These are phyloP conservation scores for Oxyura jamaicensis DNA, from an alignment of 2,113 vertebrate species.

Conservation along the genomic window DNA sequence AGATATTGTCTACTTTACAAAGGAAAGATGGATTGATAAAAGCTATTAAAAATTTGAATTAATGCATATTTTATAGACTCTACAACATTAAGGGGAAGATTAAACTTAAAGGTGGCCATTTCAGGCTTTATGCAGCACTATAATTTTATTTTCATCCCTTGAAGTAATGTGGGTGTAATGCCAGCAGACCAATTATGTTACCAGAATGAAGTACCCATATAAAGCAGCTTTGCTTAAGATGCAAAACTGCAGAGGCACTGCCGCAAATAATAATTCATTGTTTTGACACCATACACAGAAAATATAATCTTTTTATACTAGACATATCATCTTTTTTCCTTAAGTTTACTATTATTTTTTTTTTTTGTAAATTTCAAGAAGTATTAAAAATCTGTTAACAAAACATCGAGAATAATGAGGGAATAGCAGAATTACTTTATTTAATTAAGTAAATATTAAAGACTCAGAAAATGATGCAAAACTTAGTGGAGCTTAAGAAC, in stretches of 20 bases:
- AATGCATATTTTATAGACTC: conserved; percentile 80
- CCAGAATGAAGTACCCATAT: conserved; percentile 22
- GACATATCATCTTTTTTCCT: neutral
- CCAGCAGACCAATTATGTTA: conserved; percentile 71
- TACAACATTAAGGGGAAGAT: conserved; percentile 71
- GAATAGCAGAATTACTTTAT: neutral
- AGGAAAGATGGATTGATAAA: conserved; percentile 72
- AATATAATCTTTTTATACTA: neutral
- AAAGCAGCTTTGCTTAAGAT: conserved; percentile 25
- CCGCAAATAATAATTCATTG: neutral
- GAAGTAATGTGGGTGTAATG: conserved; percentile 57
- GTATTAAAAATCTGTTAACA: neutral
- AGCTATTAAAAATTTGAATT: conserved; percentile 76
- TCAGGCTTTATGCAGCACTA: conserved; percentile 65
- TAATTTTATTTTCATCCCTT: conserved; percentile 74
- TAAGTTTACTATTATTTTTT: neutral
- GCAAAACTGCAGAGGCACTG: conserved; percentile 20
- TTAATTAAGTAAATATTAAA: neutral
- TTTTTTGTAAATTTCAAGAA: neutral
- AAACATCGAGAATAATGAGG: neutral
- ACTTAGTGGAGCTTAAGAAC: neutral
- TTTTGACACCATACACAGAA: neutral
- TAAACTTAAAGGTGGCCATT: conserved; percentile 76
- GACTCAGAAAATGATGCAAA: neutral
- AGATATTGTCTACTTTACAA: conserved; percentile 53